Evolutionary conservation across 2,113 vertebrate genomes (phyloP).

Genomic region (Prunella fulvescens): DNA sequence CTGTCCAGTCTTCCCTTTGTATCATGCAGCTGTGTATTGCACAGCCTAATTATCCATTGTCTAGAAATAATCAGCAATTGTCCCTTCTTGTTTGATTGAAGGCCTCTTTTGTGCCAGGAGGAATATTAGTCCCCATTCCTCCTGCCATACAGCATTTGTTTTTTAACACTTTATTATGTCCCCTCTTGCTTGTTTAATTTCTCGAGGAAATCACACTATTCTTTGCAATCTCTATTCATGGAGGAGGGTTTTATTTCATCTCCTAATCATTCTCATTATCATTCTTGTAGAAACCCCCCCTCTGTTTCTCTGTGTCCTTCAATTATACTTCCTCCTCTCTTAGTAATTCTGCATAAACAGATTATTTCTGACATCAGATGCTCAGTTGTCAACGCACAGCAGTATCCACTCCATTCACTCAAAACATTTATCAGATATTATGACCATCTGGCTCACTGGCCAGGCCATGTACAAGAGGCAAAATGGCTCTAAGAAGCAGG

Average conservation of each 20-base stretch:
- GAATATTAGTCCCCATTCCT: background rate
- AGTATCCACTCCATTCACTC: background rate
- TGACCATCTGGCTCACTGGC: background rate
- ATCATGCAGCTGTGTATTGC: slow-evolving; percentile 44
- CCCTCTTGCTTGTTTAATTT: slow-evolving; percentile 4
- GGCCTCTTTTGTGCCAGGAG: background rate
- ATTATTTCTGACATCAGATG: slow-evolving; percentile 34
- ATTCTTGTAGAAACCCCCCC: background rate
- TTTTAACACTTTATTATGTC: slow-evolving; percentile 15
- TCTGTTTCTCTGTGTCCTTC: background rate
- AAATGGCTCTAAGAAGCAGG: background rate
- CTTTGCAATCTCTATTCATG: background rate
- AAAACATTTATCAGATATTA: slow-evolving; percentile 26
- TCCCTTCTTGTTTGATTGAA: slow-evolving; percentile 48
- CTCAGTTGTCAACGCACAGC: background rate
- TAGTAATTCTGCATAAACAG: background rate
- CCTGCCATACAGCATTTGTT: background rate
- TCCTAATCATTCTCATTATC: slow-evolving; percentile 21
- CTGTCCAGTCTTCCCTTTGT: slow-evolving; percentile 53
- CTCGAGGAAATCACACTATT: background rate
- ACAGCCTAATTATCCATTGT: slow-evolving; percentile 54
- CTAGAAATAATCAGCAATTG: slow-evolving; percentile 53
- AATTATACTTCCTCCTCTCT: background rate
- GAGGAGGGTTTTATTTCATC: background rate
- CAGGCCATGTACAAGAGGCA: background rate